Evolutionary conservation across 2,797 vertebrate genomes (phyloP), one percentile per base, ranked within the genome.

Genomic region (Myotis planiceps): DNA sequence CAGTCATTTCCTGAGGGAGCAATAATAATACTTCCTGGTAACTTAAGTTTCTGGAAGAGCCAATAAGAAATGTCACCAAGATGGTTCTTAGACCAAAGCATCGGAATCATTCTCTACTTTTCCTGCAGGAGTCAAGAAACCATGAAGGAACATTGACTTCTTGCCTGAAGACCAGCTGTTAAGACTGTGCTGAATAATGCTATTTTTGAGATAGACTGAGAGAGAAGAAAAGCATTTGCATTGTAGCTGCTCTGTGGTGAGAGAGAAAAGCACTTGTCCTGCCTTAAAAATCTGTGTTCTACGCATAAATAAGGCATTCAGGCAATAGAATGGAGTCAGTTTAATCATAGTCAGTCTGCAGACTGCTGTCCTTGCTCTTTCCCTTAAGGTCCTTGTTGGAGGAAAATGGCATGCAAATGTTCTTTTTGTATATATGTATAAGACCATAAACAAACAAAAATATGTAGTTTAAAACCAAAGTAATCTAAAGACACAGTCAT

Each of bases 11-110:
- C 25, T 72, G 49, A 37, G 51, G 42, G 39, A 74, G 25, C 72
- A 45, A 39, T 71, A 60, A 47, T 86, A 49, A 29, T 84, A 37
- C 92, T 88, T 90, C n/a, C 86, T 83, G n/a, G 18, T 82, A 94
- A 89, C 34, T 27, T 23, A 32, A 93, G 47, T 83, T 95, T 82
- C 75, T 60, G 34, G 63, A 89, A 80, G 47, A 74, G 12, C 53
- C 14, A 45, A 23, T 78, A 81, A 92, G 63, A 93, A 90, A 85
- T 21, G 6, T 66, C 83, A 84, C 47, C 45, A 71, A 45, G 66
- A 34, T 39, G 27, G 9, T 92, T 80, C 39, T 66, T 60, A 68
- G n/a, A 68, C 32, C n/a, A n/a, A 37, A 32, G 51, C 14, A 7
- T 83, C 75, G 13, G 65, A 88, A 87, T 51, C 76, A 13, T 29